phyloP scores from a whole-genome alignment of 2,113 vertebrate species.

The Lophius piscatorius region DNA sequence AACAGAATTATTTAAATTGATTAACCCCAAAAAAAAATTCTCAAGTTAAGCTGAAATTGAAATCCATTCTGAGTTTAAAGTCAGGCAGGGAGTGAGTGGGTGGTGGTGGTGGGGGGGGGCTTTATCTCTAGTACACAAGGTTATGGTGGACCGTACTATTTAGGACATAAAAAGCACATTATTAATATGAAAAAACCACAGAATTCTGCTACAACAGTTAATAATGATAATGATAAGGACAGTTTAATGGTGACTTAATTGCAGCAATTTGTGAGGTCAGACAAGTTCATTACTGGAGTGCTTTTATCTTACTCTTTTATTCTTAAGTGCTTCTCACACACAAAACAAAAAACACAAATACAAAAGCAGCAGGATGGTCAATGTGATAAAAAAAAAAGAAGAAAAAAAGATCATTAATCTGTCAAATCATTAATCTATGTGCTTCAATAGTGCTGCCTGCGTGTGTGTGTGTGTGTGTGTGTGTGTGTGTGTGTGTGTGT shows the following conservation, averaged over 20 bases:
- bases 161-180: constrained; percentile 18
- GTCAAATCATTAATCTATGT: constrained; percentile 41
- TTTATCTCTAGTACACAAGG: neutral
- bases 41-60: too few relatives aligned
- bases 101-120: too few relatives aligned
- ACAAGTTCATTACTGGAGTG: constrained; percentile 40
- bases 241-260: constrained; percentile 53
- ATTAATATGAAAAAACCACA: constrained; percentile 25
- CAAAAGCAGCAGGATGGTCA: constrained; percentile 9
- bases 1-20: too few relatives aligned
- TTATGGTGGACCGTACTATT: constrained; percentile 7
- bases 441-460: constrained; percentile 5
- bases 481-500: constrained; percentile 6
- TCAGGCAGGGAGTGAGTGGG: too few relatives aligned
- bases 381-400: constrained; percentile 4
- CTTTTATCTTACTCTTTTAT: constrained; percentile 45
- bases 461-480: constrained; percentile 22
- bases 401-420: constrained; percentile 14
- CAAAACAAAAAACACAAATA: constrained; percentile 13
- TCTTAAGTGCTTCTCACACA: constrained; percentile 18
- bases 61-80: too few relatives aligned
- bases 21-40: too few relatives aligned
- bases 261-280: constrained; percentile 49
- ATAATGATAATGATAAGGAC: too few relatives aligned
- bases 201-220: constrained; percentile 23